Percentiles rank a stretch among this genome's conserved stretches.
Conservation (phyloP, 1,140 invertebrate genomes). For the Hypsibius dujardini region DNA sequence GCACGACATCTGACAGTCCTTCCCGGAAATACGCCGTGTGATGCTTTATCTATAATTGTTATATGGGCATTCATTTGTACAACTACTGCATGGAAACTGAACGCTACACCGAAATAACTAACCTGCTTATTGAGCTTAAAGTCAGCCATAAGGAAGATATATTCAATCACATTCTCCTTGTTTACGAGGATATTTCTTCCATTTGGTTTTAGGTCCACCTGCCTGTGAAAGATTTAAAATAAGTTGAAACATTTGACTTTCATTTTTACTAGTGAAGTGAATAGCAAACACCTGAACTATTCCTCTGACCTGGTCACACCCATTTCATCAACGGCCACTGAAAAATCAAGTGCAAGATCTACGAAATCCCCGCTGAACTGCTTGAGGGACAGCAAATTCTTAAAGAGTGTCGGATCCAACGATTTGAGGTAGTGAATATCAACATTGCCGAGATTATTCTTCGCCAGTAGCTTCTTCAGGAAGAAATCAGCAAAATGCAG, state of each 20-base stretch:
- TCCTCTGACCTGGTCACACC: conserved; percentile 35
- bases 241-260: too few relatives aligned
- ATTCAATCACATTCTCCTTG: conserved; percentile 77
- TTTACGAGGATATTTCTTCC: conserved; percentile 76
- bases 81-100: too few relatives aligned
- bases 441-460: conserved; percentile 43
- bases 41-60: too few relatives aligned
- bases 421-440: conserved; percentile 84
- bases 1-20: conserved; percentile 67
- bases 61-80: too few relatives aligned
- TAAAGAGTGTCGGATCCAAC: conserved; percentile 44
- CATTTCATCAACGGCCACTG: conserved; percentile 66
- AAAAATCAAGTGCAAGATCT: conserved; percentile 64
- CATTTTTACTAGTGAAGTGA: too few relatives aligned
- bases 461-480: conserved; percentile 60
- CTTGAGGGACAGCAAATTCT: conserved; percentile 69
- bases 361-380: conserved; percentile 41
- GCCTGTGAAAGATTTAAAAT: conserved; percentile 30
- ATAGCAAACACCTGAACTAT: too few relatives aligned
- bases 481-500: conserved; percentile 83
- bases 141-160: conserved; percentile 86
- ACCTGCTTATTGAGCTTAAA: conserved; percentile 79
- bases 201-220: conserved; percentile 71
- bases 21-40: conserved; percentile 30
- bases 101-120: conserved; percentile 10